Evolutionary conservation across 2,888 invertebrate species (phyloP), one percentile per base, ranked within the genome.

Genomic region (Nineta flava): DNA sequence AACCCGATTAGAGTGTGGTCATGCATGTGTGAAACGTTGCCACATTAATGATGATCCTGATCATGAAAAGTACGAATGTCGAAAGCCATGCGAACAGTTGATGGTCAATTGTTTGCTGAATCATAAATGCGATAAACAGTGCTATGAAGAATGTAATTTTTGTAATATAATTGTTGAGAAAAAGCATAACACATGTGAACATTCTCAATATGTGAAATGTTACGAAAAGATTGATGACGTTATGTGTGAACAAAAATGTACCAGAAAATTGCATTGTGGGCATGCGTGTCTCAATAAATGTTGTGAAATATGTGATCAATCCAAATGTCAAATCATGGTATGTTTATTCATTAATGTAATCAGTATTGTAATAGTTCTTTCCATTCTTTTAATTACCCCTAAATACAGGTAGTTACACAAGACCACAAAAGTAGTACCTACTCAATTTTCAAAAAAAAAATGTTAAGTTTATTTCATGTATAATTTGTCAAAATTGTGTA

Each of bases 1-100:
- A 16, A 57, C 59, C 2, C 55, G 48, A 34, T 50, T 64, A 5
- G 57, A 60, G 6, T 68, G 68, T 57, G 60, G 55, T 2, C 67
- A 67, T 48, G 62, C 66, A 1, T 85, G 84, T 60, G 53, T 46
- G 2, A 61, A 56, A 46, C 59, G 53, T 1, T 83, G 83, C 58
- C 83, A 83, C 58, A 66, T 73, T 21, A 61, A 59, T 1, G 59
- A 71, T 31, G 79, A 79, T 61, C 77, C 76, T 0, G 69, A 78
- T 49, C 82, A 83, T 61, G 59, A 71, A 46, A 52, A 67, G 74
- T 75, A 73, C 53, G 38, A 60, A 17, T 77, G 76, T 56, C 35
- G 21, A 19, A 73, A 74, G 56, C 55, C 56, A 1, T 71, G 78
- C 57, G 66, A 66, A 1, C 68, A 62, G 55, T 60, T 63, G 2